These are phyloP conservation scores for Araneus ventricosus DNA, from an alignment of 1,140 invertebrate species.

Conservation along the genomic window DNA sequence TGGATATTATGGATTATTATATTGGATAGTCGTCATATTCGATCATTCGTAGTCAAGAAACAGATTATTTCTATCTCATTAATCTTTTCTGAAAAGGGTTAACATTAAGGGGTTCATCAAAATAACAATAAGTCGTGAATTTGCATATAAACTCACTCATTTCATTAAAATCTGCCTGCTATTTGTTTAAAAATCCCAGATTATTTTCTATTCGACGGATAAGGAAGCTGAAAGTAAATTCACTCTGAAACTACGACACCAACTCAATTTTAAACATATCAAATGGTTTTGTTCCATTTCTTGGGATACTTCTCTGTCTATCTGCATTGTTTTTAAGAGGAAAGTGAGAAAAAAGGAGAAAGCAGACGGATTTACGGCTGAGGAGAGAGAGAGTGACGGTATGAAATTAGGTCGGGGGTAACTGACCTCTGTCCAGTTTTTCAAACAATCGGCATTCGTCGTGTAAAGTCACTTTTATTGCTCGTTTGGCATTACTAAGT, in stretches of 20 bases:
- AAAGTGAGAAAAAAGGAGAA: not conserved
- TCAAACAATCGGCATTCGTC: slow-evolving; percentile 15
- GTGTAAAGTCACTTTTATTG: not conserved
- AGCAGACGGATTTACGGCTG: not conserved
- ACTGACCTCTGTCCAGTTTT: slow-evolving; percentile 48
- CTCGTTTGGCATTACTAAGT: not conserved
- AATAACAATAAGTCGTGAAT: not conserved
- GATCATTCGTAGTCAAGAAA: too few species aligned
- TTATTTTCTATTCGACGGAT: not conserved
- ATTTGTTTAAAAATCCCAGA: not conserved
- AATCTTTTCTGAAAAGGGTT: too few species aligned
- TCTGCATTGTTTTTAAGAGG: not conserved
- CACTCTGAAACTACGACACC: not conserved
- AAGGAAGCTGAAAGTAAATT: not conserved
- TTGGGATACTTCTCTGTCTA: not conserved
- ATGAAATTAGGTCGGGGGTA: slow-evolving; percentile 5
- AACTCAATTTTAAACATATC: not conserved
- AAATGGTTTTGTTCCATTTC: slow-evolving; percentile 17
- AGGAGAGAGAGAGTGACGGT: not conserved
- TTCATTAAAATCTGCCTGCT: not conserved
- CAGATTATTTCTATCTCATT: too few species aligned
- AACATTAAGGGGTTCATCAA: too few species aligned
- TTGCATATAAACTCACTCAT: not conserved
- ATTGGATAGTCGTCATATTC: too few species aligned
- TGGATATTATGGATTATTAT: too few species aligned